These are phyloP conservation scores for Antennarius striatus DNA, from an alignment of 2,113 vertebrate genomes.

Conservation along the genomic window DNA sequence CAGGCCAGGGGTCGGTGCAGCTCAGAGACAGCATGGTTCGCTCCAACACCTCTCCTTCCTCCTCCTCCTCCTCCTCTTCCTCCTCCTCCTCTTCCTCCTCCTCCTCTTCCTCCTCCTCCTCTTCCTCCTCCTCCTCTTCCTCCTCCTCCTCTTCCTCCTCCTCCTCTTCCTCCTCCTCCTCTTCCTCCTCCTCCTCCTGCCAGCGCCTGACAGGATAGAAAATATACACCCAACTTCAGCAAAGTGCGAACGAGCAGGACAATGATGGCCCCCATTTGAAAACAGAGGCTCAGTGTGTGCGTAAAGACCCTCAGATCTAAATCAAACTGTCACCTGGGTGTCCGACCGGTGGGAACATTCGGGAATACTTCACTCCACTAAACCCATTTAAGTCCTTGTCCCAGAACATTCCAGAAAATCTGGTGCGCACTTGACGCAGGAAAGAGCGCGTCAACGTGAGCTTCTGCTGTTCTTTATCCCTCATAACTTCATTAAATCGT, in stretches of 20 bases:
- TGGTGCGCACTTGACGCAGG: constrained; percentile 32
- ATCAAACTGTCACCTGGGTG: constrained; percentile 4
- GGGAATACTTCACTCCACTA: neutral
- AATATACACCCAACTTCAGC: constrained; percentile 34
- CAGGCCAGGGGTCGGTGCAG: constrained; percentile 77
- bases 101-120: constrained; percentile 28
- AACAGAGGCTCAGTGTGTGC: constrained; percentile 30
- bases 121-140: constrained; percentile 7
- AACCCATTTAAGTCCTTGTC: neutral
- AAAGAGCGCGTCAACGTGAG: neutral
- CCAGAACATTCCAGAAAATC: constrained; percentile 43
- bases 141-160: constrained; percentile 17
- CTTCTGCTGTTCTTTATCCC: neutral
- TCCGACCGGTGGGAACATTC: neutral
- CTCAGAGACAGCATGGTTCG: constrained; percentile 76
- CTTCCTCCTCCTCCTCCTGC: constrained; percentile 38
- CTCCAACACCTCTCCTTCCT: constrained; percentile 12
- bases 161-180: constrained; percentile 8
- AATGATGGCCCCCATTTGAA: constrained; percentile 27
- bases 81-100: constrained; percentile 3
- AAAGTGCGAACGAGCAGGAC: constrained; percentile 15
- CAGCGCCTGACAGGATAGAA: constrained; percentile 46
- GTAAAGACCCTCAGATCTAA: neutral
- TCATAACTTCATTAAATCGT: fast-evolving
- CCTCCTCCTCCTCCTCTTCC: constrained; percentile 26